phyloP scores from a whole-genome alignment of 2,113 vertebrate species.

The Anser brachyrhynchus region DNA sequence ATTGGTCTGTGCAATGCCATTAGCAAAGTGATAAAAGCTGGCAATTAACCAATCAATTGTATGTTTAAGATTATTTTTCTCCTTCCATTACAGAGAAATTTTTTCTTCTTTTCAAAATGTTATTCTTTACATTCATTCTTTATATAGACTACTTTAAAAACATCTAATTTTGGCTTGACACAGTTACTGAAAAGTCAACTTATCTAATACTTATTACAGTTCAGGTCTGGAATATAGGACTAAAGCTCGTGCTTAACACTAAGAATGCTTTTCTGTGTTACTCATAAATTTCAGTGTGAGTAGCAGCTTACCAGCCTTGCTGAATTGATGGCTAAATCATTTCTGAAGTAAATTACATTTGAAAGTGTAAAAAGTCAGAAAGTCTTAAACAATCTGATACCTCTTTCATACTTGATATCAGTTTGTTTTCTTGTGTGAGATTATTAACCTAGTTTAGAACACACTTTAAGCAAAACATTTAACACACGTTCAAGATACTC shows the following conservation, averaged over 20 bases:
- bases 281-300: not conserved
- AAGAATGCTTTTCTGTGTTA: not conserved
- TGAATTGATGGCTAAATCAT: not conserved
- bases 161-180: not conserved
- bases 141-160: not conserved
- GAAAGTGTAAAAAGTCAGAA: not conserved
- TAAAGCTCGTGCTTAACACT: not conserved
- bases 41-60: not conserved
- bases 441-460: not conserved
- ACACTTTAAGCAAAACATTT: not conserved
- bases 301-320: not conserved
- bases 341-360: not conserved
- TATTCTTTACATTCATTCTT: not conserved
- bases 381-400: not conserved
- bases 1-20: not conserved
- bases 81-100: not conserved
- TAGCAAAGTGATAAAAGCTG: not conserved
- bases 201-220: not conserved
- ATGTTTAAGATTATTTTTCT: not conserved
- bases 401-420: not conserved
- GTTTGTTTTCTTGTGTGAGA: not conserved
- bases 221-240: not conserved
- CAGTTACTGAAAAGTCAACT: not conserved
- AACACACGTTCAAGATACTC: not conserved
- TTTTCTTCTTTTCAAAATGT: not conserved